A percentile compares a stretch with the other conserved stretches of the same genome.
Evolutionary conservation across 2,888 invertebrate species (phyloP).

Genomic region (Griposia aprilina): DNA sequence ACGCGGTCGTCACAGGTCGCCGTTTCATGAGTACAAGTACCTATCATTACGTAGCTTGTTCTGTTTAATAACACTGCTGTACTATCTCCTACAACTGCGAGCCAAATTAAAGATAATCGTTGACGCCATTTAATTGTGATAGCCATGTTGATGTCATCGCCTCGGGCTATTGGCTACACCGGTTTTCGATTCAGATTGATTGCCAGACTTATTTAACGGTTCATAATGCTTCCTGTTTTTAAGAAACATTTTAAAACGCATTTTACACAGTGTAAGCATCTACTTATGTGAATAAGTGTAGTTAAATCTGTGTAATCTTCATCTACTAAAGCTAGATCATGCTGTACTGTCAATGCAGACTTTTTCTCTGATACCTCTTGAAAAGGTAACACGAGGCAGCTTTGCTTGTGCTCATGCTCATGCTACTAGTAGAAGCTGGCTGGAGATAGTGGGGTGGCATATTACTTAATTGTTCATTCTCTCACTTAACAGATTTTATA

Average conservation of each 20-base stretch:
- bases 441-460: neutral
- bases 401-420: neutral
- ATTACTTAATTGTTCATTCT: neutral
- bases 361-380: neutral
- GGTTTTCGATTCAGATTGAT: conserved; percentile 49
- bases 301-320: neutral
- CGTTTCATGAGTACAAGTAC: neutral
- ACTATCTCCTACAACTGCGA: conserved; percentile 4
- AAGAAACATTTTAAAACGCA: neutral
- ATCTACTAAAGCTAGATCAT: neutral
- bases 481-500: too few species aligned
- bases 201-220: conserved; percentile 24
- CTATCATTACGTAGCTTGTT: conserved; percentile 8
- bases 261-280: neutral
- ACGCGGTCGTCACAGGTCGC: conserved; percentile 2
- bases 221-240: conserved; percentile 4
- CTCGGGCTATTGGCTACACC: conserved; percentile 32
- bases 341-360: too few species aligned
- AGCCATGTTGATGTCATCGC: conserved; percentile 17
- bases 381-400: too few species aligned
- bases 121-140: conserved; percentile 20
- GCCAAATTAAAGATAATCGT: conserved; percentile 21
- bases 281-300: neutral
- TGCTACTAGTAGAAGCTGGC: neutral
- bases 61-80: conserved; percentile 23